Evolutionary conservation across 2,113 vertebrate species (phyloP), one percentile per base, ranked within the genome.

Genomic region (Pseudolaguvia tuberculata): DNA sequence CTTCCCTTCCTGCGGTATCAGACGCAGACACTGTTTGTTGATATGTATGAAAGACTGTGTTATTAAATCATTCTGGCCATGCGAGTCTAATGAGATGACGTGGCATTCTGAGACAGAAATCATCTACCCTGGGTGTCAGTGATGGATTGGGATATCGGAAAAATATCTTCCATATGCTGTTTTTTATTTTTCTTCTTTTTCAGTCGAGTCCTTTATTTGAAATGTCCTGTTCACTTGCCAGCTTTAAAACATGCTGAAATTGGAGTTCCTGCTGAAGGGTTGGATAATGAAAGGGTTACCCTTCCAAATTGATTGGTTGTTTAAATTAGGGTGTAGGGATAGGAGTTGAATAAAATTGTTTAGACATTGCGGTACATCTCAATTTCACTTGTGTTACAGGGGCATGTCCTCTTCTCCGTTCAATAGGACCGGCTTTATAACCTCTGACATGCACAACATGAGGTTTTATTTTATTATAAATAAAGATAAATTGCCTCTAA

Each of bases 1-100:
- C 45, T 50, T 6, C 18, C 17, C 10, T 15, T 67, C 63, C 45
- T 48, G 45, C 63, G 50, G 3, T 67, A 50, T 11, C 63, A 29
- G 15, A 50, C 45, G 8, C 63, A 35, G 31, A 35, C 31, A 35
- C 14, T 66, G 63, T 67, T 55, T 56, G 51, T 70, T 57, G 69
- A 70, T 48, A 61, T 75, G 65, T 39, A 56, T 27, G 45, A 53
- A 15, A 75, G 73, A 62, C 42, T 52, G 52, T 68, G 76, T 71
- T 50, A 50, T 21, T 65, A 68, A 76, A 67, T 57, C 66, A 55
- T 53, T 27, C 71, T 72, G 66, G 21, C 23, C 45, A 52, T 70
- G 59, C 53, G 10, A 39, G 21, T 70, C 45, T 74, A 77, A 78
- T 72, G 68, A 75, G 76, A 68, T 74, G 42, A 69, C 58, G 72